Evolutionary conservation across 2,888 invertebrate genomes (phyloP).

Genomic region (Yponomeuta sedellus): DNA sequence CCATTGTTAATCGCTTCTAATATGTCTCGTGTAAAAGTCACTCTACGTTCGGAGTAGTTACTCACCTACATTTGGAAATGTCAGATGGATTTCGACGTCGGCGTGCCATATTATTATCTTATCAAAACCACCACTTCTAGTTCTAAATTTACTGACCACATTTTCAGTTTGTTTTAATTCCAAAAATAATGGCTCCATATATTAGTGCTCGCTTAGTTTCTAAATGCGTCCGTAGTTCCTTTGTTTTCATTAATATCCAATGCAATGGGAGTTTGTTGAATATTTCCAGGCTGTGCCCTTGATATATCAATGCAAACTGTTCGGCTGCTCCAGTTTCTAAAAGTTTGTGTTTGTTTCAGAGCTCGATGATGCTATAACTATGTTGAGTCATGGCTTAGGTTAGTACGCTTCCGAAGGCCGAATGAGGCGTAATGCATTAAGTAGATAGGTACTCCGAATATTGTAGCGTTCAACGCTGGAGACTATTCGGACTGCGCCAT

Average conservation of each 20-base stretch:
- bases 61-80: conserved; percentile 18
- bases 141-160: conserved; percentile 11
- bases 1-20: conserved; percentile 62
- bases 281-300: conserved; percentile 6
- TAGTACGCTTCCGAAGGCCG: conserved; percentile 52
- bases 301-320: not conserved
- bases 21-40: conserved; percentile 60
- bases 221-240: conserved; percentile 1
- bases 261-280: conserved; percentile 3
- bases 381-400: conserved; percentile 54
- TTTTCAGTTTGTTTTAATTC: conserved; percentile 30
- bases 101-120: conserved; percentile 10
- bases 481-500: conserved; percentile 27
- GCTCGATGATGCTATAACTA: conserved; percentile 36
- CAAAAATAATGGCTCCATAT: not conserved
- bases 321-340: not conserved
- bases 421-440: conserved; percentile 41
- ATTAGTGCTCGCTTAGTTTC: not conserved
- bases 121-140: conserved; percentile 11
- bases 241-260: conserved; percentile 10
- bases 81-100: conserved; percentile 16
- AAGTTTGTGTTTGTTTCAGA: not conserved
- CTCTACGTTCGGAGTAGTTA: conserved; percentile 38
- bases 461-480: conserved; percentile 7
- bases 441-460: not conserved